Percentiles rank a stretch among this genome's conserved stretches.
phyloP scores from a whole-genome alignment of 2,113 vertebrate species.

The Galbula dea region DNA sequence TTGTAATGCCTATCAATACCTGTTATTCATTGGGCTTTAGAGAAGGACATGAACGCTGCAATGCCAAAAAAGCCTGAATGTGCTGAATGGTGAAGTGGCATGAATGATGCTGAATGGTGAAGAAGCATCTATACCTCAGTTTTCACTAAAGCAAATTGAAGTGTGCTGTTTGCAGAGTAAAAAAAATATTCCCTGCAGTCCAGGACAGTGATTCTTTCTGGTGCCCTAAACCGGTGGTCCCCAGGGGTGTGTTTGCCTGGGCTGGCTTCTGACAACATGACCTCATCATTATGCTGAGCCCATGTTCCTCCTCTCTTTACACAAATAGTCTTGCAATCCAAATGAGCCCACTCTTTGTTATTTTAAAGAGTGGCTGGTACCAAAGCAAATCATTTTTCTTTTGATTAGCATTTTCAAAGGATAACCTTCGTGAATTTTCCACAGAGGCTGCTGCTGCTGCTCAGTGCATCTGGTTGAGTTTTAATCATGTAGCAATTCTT shows the following conservation, averaged over 20 bases:
- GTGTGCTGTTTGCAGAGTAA: too few species aligned
- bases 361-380: slow-evolving; percentile 43
- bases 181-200: not conserved
- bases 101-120: too few species aligned
- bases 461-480: slow-evolving; percentile 9
- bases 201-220: not conserved
- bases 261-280: not conserved
- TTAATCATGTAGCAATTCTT: slow-evolving; percentile 15
- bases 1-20: not conserved
- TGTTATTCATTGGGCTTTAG: not conserved
- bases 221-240: not conserved
- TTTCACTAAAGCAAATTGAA: too few species aligned
- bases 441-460: not conserved
- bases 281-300: not conserved
- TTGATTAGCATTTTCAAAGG: slow-evolving; percentile 53
- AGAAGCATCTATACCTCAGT: too few species aligned
- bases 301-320: slow-evolving; percentile 42
- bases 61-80: not conserved
- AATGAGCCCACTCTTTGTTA: slow-evolving; percentile 33
- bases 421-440: slow-evolving; percentile 36
- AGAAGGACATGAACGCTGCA: not conserved
- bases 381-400: slow-evolving; percentile 41
- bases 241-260: not conserved
- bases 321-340: not conserved
- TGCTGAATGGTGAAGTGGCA: not conserved